Base-by-base conservation (phyloP, 2,797 vertebrate species). In the Passerculus sandwichensis region DNA sequence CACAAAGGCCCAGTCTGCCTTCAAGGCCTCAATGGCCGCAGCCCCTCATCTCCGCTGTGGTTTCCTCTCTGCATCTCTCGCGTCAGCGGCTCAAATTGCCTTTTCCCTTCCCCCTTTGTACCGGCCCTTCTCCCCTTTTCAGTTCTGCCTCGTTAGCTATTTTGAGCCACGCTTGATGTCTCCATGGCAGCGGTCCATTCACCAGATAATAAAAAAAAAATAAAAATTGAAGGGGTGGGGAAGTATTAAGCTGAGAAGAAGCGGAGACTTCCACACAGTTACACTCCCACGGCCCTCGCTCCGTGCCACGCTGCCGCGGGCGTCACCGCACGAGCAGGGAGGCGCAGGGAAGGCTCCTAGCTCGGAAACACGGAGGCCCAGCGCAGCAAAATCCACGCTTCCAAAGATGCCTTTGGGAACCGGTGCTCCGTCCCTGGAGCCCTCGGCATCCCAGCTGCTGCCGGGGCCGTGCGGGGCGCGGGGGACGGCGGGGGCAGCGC, bases 171-270 rank as follows among this genome's bases (percentile, higher is more conserved):
- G 76, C 73, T 32, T 66, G 26, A n/a, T 21, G 56, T 91, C 91
- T 92, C 91, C 91, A 95, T 65, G 64, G 92, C 83, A 94, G 91
- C 86, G 23, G 19, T 20, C 78, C 91, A 62, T 85, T 96, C 88
- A 91, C 75, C 45, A 62, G 32, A 62, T 64, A 32, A 93, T 67
- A 48, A 44, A 8, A 8, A 8, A 38, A 38, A 22, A 69, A 17
- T 1, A 18, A 30, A 66, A 32, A 60, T 20, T 27, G 20, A 67
- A 53, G 47, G 22, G 34, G 38, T 30, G 59, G 56, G 60, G 70
- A 86, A 70, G n/a, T 29, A 80, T 34, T 15, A 66, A 72, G 42
- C 47, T 1, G 47, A 61, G 50, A 34, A 51, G 48, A 79, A 73
- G 1, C 3, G 15, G 18, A 22, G 51, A 5, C 10, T 88, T 44